Percentiles rank a stretch among this genome's conserved stretches.
phyloP scores from a whole-genome alignment of 2,888 invertebrate genomes.

The Nebria brevicollis region DNA sequence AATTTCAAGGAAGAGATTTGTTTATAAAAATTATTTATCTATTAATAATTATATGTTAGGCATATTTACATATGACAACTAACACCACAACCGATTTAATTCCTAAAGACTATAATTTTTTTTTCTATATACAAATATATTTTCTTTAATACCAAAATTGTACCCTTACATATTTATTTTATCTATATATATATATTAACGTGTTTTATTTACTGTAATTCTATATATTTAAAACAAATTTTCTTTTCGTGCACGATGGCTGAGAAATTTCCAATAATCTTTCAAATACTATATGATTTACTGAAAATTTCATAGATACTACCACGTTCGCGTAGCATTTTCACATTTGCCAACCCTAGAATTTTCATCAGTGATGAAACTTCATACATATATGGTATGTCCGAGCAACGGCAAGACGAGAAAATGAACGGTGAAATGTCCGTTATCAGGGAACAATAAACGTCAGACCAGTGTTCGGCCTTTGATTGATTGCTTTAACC shows the following conservation, averaged over 20 bases:
- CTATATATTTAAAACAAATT: too few relatives aligned
- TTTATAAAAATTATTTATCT: neutral
- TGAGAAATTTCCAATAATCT: neutral
- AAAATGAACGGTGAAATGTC: conserved; percentile 17
- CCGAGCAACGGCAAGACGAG: neutral
- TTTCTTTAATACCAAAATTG: too few relatives aligned
- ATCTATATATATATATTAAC: too few relatives aligned
- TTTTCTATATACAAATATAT: neutral
- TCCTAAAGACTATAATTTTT: neutral
- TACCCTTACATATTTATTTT: too few relatives aligned
- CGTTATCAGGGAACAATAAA: conserved; percentile 41
- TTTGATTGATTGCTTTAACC: conserved; percentile 38
- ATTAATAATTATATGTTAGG: neutral
- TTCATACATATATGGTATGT: neutral
- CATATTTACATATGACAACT: too few relatives aligned
- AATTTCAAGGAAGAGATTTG: conserved; percentile 24
- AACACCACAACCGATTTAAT: too few relatives aligned
- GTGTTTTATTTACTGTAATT: too few relatives aligned
- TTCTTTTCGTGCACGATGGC: too few relatives aligned
- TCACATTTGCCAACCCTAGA: neutral
- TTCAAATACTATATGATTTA: conserved; percentile 7
- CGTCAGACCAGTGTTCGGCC: conserved; percentile 30
- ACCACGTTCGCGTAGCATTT: neutral
- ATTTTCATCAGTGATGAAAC: neutral
- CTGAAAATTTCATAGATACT: conserved; percentile 4